phyloP scores from a whole-genome alignment of 2,797 vertebrate species.

The Aldrovandia affinis region DNA sequence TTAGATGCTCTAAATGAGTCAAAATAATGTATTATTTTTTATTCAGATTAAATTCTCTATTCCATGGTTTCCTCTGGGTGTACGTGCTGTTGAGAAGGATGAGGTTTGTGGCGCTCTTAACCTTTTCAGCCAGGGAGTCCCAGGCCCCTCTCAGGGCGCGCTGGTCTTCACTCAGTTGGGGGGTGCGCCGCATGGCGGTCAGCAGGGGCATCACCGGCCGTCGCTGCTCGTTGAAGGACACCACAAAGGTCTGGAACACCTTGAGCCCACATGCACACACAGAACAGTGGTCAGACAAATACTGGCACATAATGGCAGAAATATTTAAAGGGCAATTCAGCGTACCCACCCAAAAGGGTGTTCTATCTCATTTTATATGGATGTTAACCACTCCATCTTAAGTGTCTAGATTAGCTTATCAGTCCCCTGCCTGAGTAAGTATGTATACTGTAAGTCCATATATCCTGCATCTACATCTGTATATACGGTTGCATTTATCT shows the following conservation, averaged over 20 bases:
- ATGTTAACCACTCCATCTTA: background rate
- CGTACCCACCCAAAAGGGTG: background rate
- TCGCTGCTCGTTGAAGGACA: constrained; percentile 85
- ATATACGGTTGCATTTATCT: background rate
- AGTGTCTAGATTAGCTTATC: background rate
- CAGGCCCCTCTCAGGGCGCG: constrained; percentile 74
- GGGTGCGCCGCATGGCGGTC: constrained; percentile 68
- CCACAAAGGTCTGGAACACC: constrained; percentile 85
- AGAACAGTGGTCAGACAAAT: background rate
- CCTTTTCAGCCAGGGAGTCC: constrained; percentile 80
- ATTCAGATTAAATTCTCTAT: background rate
- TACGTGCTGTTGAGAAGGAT: background rate
- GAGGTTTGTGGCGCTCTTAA: constrained; percentile 26
- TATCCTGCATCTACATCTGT: background rate
- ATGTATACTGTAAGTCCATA: background rate
- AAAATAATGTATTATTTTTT: background rate
- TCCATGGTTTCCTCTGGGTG: no score
- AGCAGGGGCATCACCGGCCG: constrained; percentile 78
- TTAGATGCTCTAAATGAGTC: no score
- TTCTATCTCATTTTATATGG: background rate
- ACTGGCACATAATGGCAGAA: background rate
- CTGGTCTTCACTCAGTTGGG: constrained; percentile 71
- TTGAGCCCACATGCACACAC: constrained; percentile 39
- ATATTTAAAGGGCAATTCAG: background rate
- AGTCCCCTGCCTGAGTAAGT: background rate